These are phyloP conservation scores for Halotydeus destructor DNA, from an alignment of 1,140 invertebrate species.

Conservation along the genomic window DNA sequence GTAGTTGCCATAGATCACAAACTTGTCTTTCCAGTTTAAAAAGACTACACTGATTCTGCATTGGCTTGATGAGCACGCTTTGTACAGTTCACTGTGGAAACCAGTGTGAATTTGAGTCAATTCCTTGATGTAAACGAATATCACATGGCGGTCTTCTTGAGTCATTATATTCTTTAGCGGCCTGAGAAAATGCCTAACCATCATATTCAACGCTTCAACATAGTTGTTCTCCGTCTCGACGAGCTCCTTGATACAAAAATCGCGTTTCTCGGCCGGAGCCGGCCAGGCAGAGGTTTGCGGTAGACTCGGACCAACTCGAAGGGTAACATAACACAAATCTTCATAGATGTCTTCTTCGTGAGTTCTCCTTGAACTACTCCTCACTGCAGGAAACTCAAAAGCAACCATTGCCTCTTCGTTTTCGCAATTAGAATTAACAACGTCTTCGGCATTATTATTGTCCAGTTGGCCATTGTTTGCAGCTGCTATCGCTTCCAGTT, in stretches of 20 bases:
- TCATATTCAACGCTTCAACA: constrained; percentile 70
- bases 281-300: not conserved
- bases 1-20: constrained; percentile 84
- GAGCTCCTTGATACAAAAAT: constrained; percentile 85
- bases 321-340: constrained; percentile 63
- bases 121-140: constrained; percentile 76
- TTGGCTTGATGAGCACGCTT: constrained; percentile 34
- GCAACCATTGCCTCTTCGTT: not conserved
- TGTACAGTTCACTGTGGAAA: constrained; percentile 53
- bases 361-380: constrained; percentile 24
- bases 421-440: no score
- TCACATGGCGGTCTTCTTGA: constrained; percentile 46
- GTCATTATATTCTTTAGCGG: constrained; percentile 41
- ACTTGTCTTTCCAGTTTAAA: constrained; percentile 63
- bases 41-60: constrained; percentile 43
- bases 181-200: constrained; percentile 37
- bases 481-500: no score
- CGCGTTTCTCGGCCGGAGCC: constrained; percentile 46
- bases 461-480: no score
- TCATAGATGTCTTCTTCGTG: constrained; percentile 63
- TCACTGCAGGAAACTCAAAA: not conserved
- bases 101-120: constrained; percentile 62
- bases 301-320: constrained; percentile 23
- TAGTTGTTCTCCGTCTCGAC: constrained; percentile 94
- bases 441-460: no score